phyloP scores from a whole-genome alignment of 1,140 invertebrate species.

The Philopotamus ludificatus region DNA sequence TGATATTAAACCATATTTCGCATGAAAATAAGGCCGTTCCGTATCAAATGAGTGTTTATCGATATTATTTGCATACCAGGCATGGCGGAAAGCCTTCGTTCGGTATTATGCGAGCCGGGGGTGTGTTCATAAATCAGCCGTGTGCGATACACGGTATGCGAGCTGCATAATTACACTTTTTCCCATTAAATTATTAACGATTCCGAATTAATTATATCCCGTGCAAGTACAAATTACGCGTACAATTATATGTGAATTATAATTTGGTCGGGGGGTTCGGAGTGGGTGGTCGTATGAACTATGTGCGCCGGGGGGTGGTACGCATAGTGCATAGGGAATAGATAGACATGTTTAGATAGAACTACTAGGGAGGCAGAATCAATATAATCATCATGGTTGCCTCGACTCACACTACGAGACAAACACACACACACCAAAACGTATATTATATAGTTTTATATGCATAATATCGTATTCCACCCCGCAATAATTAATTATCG shows the following conservation, averaged over 20 bases:
- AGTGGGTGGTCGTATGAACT: neutral
- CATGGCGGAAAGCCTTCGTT: constrained; percentile 7
- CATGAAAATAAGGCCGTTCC: neutral
- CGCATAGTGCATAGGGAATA: constrained; percentile 5
- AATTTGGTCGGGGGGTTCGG: neutral
- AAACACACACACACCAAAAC: neutral
- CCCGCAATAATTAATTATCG: neutral
- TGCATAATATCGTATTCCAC: too few relatives aligned
- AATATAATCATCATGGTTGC: constrained; percentile 26
- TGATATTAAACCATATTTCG: too few relatives aligned
- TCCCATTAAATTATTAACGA: too few relatives aligned
- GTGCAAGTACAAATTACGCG: too few relatives aligned
- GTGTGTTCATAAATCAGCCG: neutral
- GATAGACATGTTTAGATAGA: neutral
- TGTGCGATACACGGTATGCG: too few relatives aligned
- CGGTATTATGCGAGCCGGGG: neutral
- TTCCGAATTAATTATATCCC: too few relatives aligned
- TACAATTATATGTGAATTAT: constrained; percentile 24
- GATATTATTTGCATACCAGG: constrained; percentile 14
- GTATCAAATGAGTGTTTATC: constrained; percentile 17
- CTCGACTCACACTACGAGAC: neutral
- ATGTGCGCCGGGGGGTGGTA: neutral
- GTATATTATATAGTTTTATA: too few relatives aligned
- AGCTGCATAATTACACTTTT: too few relatives aligned
- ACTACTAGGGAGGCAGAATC: constrained; percentile 5